Percentiles rank a stretch among this genome's conserved stretches.
Evolutionary conservation across 1,140 invertebrate species (phyloP).

Genomic region (Bilobella aurantiaca): DNA sequence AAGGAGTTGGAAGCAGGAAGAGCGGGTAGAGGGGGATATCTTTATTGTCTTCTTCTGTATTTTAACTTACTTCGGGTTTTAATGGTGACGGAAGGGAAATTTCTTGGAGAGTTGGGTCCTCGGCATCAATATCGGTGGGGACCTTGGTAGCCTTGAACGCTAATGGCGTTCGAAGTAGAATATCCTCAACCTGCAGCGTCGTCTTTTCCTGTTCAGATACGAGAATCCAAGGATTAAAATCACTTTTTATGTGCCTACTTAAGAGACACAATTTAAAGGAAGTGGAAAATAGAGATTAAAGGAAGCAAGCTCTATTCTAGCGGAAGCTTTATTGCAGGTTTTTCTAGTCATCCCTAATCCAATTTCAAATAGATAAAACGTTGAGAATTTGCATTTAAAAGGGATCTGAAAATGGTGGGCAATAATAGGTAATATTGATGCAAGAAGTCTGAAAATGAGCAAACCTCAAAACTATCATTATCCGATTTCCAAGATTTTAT

Average conservation of each 20-base stretch:
- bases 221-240: constrained; percentile 13
- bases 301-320: neutral
- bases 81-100: constrained; percentile 32
- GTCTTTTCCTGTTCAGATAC: constrained; percentile 51
- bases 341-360: constrained; percentile 2
- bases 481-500: neutral
- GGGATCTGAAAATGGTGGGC: neutral
- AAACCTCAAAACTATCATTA: no score
- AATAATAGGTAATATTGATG: no score
- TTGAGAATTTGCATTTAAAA: neutral
- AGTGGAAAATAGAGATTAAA: neutral
- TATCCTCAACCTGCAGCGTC: constrained; percentile 51
- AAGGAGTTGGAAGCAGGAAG: neutral
- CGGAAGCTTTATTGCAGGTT: constrained; percentile 23
- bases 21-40: neutral
- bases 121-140: constrained; percentile 49
- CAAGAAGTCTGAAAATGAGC: no score
- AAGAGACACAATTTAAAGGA: neutral
- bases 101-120: constrained; percentile 39
- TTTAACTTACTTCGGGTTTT: constrained; percentile 32
- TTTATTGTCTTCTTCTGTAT: constrained; percentile 9
- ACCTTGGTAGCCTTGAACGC: constrained; percentile 57
- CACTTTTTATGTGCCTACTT: constrained; percentile 3
- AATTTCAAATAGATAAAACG: neutral
- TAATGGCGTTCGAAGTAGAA: constrained; percentile 57